These are phyloP conservation scores for Coelogynopora nodosa DNA, from an alignment of 2,888 invertebrate genomes.

Conservation along the genomic window DNA sequence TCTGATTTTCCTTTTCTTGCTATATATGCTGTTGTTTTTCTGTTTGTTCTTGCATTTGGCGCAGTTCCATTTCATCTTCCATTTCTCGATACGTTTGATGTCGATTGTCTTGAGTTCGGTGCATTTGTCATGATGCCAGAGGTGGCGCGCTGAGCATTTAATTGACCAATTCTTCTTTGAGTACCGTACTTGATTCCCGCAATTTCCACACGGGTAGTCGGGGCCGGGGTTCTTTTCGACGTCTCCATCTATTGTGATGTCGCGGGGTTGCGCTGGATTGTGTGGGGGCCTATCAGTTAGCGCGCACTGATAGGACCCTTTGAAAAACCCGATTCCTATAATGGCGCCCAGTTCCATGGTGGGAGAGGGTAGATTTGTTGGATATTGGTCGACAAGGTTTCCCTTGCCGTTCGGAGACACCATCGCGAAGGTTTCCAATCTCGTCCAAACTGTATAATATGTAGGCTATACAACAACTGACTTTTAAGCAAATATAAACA, in stretches of 20 bases:
- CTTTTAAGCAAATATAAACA: no score
- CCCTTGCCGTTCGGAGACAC: no score
- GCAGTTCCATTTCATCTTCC: conserved; percentile 1
- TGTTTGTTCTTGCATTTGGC: not conserved
- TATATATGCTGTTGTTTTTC: not conserved
- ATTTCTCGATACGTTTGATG: not conserved
- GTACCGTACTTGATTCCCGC: not conserved
- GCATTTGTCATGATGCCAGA: not conserved
- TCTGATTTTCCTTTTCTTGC: not conserved
- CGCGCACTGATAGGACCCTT: not conserved
- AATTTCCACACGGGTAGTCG: not conserved
- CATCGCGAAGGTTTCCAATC: no score
- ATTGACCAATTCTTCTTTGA: not conserved
- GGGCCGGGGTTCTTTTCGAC: conserved; percentile 5
- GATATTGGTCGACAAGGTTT: not conserved
- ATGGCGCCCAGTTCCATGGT: not conserved
- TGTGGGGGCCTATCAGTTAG: not conserved
- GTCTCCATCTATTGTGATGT: not conserved
- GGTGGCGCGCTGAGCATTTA: not conserved
- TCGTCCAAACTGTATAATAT: no score
- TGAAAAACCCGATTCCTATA: not conserved
- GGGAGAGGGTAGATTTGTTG: conserved; percentile 6
- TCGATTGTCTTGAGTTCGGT: not conserved
- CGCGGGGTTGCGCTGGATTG: not conserved
- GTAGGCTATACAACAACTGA: no score